Evolutionary conservation across 2,797 vertebrate species (phyloP).

Genomic region (Antrozous pallidus): DNA sequence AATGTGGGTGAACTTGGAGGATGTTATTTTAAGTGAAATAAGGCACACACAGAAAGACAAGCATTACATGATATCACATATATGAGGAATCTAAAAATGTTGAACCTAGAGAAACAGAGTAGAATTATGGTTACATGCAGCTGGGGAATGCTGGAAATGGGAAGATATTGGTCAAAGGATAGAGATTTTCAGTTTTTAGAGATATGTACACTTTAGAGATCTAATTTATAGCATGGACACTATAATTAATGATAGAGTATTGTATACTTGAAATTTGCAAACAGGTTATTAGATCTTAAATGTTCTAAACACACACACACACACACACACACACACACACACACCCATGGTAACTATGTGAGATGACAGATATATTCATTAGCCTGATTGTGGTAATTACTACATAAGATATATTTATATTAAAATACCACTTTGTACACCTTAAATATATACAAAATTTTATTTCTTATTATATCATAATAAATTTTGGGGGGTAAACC

Average conservation of each 20-base stretch:
- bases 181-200: neutral
- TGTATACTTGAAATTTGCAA: neutral
- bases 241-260: neutral
- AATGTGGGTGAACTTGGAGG: neutral
- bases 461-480: neutral
- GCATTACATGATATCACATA: neutral
- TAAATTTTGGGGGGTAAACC: neutral
- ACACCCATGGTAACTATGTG: neutral
- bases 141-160: neutral
- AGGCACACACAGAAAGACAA: neutral
- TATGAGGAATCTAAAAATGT: neutral
- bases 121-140: neutral
- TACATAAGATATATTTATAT: neutral
- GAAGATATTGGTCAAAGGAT: neutral
- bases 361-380: neutral
- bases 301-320: neutral
- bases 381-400: neutral
- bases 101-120: neutral
- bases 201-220: neutral
- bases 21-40: neutral
- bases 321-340: too few species aligned
- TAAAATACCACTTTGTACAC: neutral
- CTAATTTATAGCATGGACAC: neutral
- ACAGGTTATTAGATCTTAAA: neutral
- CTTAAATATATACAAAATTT: neutral